phyloP scores from a whole-genome alignment of 2,888 invertebrate genomes.

The Agrotis clavis region DNA sequence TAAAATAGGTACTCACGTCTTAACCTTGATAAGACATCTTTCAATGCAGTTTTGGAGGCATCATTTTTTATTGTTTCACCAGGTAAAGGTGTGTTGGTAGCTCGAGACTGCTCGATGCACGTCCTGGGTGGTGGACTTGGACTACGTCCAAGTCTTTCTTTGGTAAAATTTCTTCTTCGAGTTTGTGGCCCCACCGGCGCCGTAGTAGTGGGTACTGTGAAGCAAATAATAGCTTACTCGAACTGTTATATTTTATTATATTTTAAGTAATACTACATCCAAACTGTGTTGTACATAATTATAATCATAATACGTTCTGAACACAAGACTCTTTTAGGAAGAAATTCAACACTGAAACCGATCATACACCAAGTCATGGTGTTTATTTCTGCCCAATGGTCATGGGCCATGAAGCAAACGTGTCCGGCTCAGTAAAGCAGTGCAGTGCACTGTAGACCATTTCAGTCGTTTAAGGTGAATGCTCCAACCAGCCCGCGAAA shows the following conservation, averaged over 20 bases:
- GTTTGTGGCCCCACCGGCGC: conserved; percentile 63
- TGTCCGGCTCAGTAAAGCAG: neutral
- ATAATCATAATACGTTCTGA: neutral
- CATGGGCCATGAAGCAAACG: neutral
- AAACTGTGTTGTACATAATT: neutral
- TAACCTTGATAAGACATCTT: conserved; percentile 79
- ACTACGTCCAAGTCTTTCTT: conserved; percentile 81
- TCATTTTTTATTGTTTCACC: conserved; percentile 69
- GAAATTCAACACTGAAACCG: neutral
- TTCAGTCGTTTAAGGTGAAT: too few species aligned
- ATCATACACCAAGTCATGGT: too few species aligned
- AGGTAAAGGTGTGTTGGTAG: conserved; percentile 79
- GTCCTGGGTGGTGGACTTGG: conserved; percentile 79
- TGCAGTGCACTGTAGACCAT: neutral
- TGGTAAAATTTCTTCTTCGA: conserved; percentile 67
- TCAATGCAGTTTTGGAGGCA: conserved; percentile 74
- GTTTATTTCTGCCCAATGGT: too few species aligned
- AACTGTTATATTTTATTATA: too few species aligned
- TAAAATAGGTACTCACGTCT: conserved; percentile 74
- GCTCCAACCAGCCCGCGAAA: too few species aligned
- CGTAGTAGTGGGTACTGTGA: conserved; percentile 66
- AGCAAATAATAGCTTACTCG: neutral
- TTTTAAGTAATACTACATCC: neutral
- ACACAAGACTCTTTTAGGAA: neutral
- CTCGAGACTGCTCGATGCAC: conserved; percentile 76